Base-by-base conservation (phyloP, 2,797 vertebrate species). In the Rhyacichthys aspro region DNA sequence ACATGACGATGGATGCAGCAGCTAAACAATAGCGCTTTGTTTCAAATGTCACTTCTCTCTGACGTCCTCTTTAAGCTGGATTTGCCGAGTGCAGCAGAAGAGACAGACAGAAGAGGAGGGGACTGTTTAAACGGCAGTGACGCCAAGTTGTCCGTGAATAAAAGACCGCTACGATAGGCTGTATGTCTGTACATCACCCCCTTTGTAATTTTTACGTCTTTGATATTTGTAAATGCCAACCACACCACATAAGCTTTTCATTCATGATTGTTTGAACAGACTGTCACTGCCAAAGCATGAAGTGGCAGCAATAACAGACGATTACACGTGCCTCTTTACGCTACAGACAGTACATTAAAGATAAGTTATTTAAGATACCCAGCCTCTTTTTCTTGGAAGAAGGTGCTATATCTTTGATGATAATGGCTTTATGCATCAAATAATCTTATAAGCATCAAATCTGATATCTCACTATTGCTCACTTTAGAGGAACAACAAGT, bases 31-130 rank as follows among this genome's bases (percentile, higher is more conserved):
- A 78, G 83, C 71, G 53, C 60, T 75, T 89, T 86, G 86, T 86
- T 86, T 75, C 59, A 85, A 83, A 84, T 87, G 86, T 82, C 84
- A 87, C 48, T 82, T 75, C 65, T 45, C 63, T 78, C 67, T 63
- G 71, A 58, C 67, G 18, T 76, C 68, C 72, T 74, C 56, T 48
- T 73, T 47, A 36, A 43, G 43, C 65, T 64, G 28, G 48, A 47
- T 66, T 15, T 6, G 38, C 45, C 50, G 49, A 38, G 37, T 38
- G 56, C 62, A 65, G 33, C 52, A 14, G 1, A 33, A 36, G 36
- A 16, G 9, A 19, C 7, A 55, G 38, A 83, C 59, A 78, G 71
- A 76, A 60, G 66, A 74, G 64, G 34, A 17, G n/a, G 12, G 53
- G 53, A 55, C 18, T 32, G 28, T 64, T 59, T 69, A 8, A 81